Evolutionary conservation across 2,797 vertebrate genomes (phyloP), one percentile per base, ranked within the genome.

Genomic region (Antrozous pallidus): DNA sequence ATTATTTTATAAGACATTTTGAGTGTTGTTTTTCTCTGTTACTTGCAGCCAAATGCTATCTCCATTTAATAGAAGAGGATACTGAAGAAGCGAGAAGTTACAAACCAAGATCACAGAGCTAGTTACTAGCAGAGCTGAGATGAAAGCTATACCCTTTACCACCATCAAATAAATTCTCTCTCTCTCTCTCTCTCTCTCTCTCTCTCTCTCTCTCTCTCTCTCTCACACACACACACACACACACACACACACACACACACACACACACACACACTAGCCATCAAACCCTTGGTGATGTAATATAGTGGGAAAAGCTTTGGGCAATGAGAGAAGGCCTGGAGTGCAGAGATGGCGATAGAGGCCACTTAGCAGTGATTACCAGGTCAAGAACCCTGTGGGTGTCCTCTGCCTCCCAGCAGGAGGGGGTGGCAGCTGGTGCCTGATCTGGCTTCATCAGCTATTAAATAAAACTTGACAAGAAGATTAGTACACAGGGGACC

Each of bases 391-490:
- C 85, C 80, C 81, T 95, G 77, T 95, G 93, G 0, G 18, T 91
- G 95, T 90, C 84, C 63, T 87, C 45, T 17, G 78, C 89, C 70
- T 96, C 7, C 1, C 84, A 81, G 93, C 61, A 94, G 83, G 88
- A n/a, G 45, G 82, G 85, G 61, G 74, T 93, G 78, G 90, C 96
- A 96, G 94, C 93, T 94, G 92, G 70, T 88, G 79, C 94, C 88
- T 69, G 94, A 96, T 97, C 96, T 96, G 96, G 77, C 94, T 98
- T 96, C 95, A 98, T 96, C 96, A 97, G 96, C 92, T 91, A 96
- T 98, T 98, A 98, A 98, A 98, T 98, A 98, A 98, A 98, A 98
- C 88, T 97, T 97, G 97, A 98, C 98, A 98, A 97, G 97, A 97
- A 98, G 98, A 98, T 98, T 97, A 98, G 98, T 97, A 97, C 97